Conservation (phyloP, 2,113 vertebrate species). For the Hoplias malabaricus region DNA sequence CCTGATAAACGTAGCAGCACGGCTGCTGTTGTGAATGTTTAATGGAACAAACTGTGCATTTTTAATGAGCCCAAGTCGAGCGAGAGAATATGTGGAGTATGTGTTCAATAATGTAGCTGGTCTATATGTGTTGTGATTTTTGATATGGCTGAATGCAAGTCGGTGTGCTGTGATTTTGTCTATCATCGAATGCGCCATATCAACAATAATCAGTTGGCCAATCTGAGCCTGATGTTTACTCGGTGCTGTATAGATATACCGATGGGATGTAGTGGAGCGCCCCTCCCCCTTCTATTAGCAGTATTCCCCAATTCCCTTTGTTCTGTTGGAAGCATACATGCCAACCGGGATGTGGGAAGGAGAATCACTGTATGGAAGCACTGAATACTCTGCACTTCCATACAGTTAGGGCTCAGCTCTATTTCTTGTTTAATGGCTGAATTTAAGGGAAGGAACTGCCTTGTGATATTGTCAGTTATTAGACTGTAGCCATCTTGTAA, state of each 20-base stretch:
- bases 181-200: not conserved
- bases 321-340: not conserved
- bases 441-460: not conserved
- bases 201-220: not conserved
- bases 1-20: slow-evolving; percentile 65
- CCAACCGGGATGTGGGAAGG: not conserved
- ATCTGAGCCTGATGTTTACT: not conserved
- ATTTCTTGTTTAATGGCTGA: not conserved
- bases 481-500: not conserved
- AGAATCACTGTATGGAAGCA: not conserved
- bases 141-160: not conserved
- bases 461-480: not conserved
- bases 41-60: slow-evolving; percentile 75
- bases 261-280: not conserved
- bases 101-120: not conserved
- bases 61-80: slow-evolving; percentile 63
- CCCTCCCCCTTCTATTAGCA: not conserved
- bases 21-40: slow-evolving; percentile 68
- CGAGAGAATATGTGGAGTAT: too few species aligned
- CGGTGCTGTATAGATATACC: not conserved
- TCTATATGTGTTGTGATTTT: not conserved
- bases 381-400: not conserved
- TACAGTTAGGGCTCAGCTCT: not conserved
- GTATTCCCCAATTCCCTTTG: not conserved
- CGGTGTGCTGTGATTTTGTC: not conserved